A percentile compares a stretch with the other conserved stretches of the same genome.
These are phyloP conservation scores for Acleris sparsana DNA, from an alignment of 2,888 invertebrate species.

Conservation along the genomic window DNA sequence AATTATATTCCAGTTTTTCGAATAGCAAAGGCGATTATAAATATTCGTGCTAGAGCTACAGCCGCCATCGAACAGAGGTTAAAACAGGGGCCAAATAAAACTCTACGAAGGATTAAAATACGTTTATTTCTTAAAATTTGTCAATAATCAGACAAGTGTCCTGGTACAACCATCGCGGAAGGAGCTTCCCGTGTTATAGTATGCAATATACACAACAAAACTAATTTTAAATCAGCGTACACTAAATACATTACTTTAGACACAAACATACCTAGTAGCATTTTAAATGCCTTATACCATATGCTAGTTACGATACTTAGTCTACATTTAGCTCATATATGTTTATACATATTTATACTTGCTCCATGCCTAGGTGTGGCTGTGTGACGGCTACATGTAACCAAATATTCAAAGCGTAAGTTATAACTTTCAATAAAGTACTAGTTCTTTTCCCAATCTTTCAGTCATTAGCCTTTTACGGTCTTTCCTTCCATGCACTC, in stretches of 20 bases:
- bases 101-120: constrained; percentile 76
- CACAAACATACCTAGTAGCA: constrained; percentile 54
- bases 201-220: constrained; percentile 63
- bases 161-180: constrained; percentile 58
- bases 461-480: constrained; percentile 32
- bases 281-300: constrained; percentile 50
- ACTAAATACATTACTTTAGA: constrained; percentile 53
- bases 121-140: constrained; percentile 80
- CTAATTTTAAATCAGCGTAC: constrained; percentile 48
- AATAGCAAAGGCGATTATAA: too few relatives aligned
- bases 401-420: constrained; percentile 19
- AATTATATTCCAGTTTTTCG: too few relatives aligned
- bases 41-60: too few relatives aligned
- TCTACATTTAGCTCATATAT: constrained; percentile 35
- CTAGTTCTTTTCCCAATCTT: constrained; percentile 20
- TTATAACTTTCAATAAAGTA: constrained; percentile 10
- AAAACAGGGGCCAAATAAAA: constrained; percentile 53
- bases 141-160: constrained; percentile 66
- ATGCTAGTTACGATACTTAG: constrained; percentile 34
- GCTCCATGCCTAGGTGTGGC: constrained; percentile 28
- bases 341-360: constrained; percentile 37
- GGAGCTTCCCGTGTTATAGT: constrained; percentile 45
- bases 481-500: constrained; percentile 22
- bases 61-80: neutral
- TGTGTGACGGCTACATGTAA: constrained; percentile 24